Base-by-base conservation (phyloP, 23 tunicate species). In the Ciona savignyi region DNA sequence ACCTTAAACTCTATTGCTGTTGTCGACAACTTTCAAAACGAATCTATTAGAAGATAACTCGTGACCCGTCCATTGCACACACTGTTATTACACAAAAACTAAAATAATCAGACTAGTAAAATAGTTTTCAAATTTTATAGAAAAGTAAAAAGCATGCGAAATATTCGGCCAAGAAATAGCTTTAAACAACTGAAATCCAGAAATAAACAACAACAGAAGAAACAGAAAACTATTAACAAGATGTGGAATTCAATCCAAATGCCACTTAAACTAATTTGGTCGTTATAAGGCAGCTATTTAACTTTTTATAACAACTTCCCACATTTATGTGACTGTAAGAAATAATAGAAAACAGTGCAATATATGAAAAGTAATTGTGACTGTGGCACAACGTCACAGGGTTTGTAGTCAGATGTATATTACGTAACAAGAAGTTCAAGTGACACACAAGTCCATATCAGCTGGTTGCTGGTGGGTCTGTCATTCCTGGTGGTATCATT, bases 401-500 rank as follows among this genome's bases (percentile, higher is more conserved):
- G 56, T 9, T 42, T 42, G 9, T 15, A 6, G 56, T 42, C 56
- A 42, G n/a, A 42, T 15, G 15, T 6, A 42, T 15, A 9, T 42
- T 6, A 6, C 56, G 56, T 42, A 9, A 42, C 56, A 42, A 42
- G 15, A 42, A 15, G 15, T 42, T 42, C 9, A 42, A 42, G 9
- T 42, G 9, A 42, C 56, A 15, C 9, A 42, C 56, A 42, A 42
- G 15, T 6, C 15, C 11, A 6, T 6, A 15, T 42, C 15, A 42
- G 56, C 56, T 42, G 9, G 56, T 42, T 42, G 56, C 56, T 42
- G 89, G 86, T 0, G 97, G 91, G 75, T 91, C 97, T 0, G 97
- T 91, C 92, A 91, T 85, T 32, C 97, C 97, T 0, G 97, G 97
- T 23, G 97, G 97, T 19, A 91, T 83, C 97, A 91, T 91, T 19